Evolutionary conservation across 1,140 invertebrate genomes (phyloP), one percentile per base, ranked within the genome.

Genomic region (Macrosteles quadrilineatus): DNA sequence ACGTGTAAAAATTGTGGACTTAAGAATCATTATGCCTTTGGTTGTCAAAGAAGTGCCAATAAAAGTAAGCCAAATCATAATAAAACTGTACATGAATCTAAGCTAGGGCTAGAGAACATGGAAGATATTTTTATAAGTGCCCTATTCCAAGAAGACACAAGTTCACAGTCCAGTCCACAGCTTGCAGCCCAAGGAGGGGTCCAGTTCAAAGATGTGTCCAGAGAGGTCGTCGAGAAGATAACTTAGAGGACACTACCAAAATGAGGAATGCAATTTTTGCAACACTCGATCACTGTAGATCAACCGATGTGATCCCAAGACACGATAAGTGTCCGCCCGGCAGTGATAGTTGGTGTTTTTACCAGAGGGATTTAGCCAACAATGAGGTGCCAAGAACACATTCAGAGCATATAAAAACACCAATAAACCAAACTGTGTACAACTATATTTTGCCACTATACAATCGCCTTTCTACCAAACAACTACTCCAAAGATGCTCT

Each of bases 231-330:
- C n/a, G n/a, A n/a, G n/a, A n/a, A n/a, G n/a, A 43, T n/a, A 43
- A 43, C 40, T 43, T 43, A 43, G 40, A 43, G 9, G n/a, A 43
- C 40, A 43, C 40, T n/a, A n/a, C n/a, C n/a, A n/a, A 55, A 55
- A 55, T 55, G 50, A 55, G 21, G 19, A 9, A 11, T 12, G 50
- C 6, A 12, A 55, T 55, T 23, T 55, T 55, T 12, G 21, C 50
- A n/a, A 55, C 50, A 55, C 9, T 12, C 6, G 11, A 55, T 9
- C 50, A 55, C 19, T 55, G 50, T 23, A 23, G 11, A 11, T 55
- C 50, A 12, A 55, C 50, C 6, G 14, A 23, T 55, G 23, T 11
- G 50, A 6, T 6, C 9, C 23, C 50, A 6, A 11, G 23, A 23
- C 50, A 55, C 23, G 21, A 55, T 55, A 55, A 55, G 19, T 55